These are phyloP conservation scores for Abscondita cerata DNA, from an alignment of 2,888 invertebrate species.

Conservation along the genomic window DNA sequence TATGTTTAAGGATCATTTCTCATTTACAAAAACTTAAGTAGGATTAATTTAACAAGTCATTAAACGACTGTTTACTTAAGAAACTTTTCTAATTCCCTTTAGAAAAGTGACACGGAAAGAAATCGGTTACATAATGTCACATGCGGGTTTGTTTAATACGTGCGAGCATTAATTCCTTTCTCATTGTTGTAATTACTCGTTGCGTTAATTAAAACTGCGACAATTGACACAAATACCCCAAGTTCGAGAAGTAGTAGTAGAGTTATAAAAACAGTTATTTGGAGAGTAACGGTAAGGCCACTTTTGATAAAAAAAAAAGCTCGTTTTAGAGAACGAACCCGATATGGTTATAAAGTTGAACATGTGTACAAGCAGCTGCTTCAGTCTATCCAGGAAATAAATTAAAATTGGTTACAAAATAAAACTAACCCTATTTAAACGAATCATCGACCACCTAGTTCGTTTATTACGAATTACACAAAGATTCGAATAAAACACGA, in stretches of 20 bases:
- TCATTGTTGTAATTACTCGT: no score
- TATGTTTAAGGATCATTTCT: no score
- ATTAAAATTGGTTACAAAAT: conserved; percentile 16
- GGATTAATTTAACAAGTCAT: conserved; percentile 10
- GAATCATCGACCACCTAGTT: no score
- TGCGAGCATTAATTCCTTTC: no score
- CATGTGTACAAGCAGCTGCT: conserved; percentile 19
- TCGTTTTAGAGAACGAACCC: conserved; percentile 6
- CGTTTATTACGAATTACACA: no score
- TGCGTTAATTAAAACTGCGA: no score
- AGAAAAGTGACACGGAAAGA: not conserved
- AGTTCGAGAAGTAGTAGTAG: not conserved
- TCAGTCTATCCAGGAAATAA: conserved; percentile 17
- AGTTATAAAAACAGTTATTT: not conserved
- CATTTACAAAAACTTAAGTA: no score
- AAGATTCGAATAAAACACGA: no score
- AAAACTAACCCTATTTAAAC: not conserved
- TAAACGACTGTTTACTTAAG: conserved; percentile 15
- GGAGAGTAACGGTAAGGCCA: not conserved
- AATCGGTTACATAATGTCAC: not conserved
- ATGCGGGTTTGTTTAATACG: not conserved
- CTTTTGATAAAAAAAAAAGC: conserved; percentile 4
- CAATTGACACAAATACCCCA: not conserved
- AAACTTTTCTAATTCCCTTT: conserved; percentile 22
- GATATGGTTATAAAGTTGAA: conserved; percentile 8